Evolutionary conservation across 2,113 vertebrate genomes (phyloP).

Genomic region (Cromileptes altivelis): DNA sequence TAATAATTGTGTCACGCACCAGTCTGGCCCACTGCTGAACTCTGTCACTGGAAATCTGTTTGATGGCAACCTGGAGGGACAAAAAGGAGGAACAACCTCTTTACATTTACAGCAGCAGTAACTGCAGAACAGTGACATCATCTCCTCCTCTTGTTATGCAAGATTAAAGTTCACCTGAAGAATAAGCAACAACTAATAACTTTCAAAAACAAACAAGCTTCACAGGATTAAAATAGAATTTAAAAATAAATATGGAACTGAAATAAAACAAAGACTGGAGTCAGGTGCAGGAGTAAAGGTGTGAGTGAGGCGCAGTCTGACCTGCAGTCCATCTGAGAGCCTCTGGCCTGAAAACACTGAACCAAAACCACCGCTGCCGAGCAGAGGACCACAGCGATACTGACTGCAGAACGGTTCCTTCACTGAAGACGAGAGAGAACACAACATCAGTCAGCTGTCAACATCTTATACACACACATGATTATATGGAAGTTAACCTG

Average conservation of each 20-base stretch:
- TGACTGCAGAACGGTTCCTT: constrained; percentile 53
- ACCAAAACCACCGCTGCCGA: constrained; percentile 66
- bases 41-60: constrained; percentile 85
- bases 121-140: too few species aligned
- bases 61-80: constrained; percentile 88
- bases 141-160: too few species aligned
- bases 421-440: constrained; percentile 27
- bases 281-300: background rate
- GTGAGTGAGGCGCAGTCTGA: background rate
- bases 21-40: constrained; percentile 86
- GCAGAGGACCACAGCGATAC: constrained; percentile 62
- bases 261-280: too few species aligned
- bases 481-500: too few species aligned
- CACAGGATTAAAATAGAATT: background rate
- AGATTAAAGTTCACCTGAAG: too few species aligned
- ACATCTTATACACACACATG: too few species aligned
- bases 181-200: too few species aligned
- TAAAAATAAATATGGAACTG: too few species aligned
- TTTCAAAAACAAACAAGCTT: background rate
- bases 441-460: background rate
- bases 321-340: constrained; percentile 67
- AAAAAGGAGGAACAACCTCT: background rate
- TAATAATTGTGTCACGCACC: constrained; percentile 75
- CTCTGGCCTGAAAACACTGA: constrained; percentile 68
- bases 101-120: background rate